Percentiles rank a stretch among this genome's conserved stretches.
These are phyloP conservation scores for Rhinolophus ferrumequinum DNA, from an alignment of 2,113 vertebrate species.

Conservation along the genomic window DNA sequence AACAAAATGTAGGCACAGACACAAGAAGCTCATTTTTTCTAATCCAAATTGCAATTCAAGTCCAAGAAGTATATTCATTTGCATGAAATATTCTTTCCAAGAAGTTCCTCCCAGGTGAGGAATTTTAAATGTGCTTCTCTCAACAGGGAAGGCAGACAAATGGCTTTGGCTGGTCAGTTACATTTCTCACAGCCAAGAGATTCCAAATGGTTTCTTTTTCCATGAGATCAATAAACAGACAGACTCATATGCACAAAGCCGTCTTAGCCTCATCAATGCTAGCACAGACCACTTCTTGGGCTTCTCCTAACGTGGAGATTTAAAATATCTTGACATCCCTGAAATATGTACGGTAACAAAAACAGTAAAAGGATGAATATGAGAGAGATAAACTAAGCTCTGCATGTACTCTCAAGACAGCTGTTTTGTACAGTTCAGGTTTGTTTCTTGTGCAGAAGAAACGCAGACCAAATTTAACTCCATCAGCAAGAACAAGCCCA, in stretches of 20 bases:
- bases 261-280: background rate
- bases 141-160: background rate
- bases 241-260: conserved; percentile 51
- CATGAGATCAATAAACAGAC: conserved; percentile 62
- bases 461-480: conserved; percentile 43
- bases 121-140: conserved; percentile 75
- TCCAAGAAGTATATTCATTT: conserved; percentile 61
- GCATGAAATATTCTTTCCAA: conserved; percentile 69
- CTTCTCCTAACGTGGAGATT: conserved; percentile 33
- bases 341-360: conserved; percentile 45
- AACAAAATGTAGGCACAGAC: conserved; percentile 57
- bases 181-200: background rate
- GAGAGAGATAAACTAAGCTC: background rate
- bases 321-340: conserved; percentile 52
- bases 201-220: conserved; percentile 58
- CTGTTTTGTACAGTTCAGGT: background rate
- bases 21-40: conserved; percentile 59
- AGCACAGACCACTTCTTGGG: conserved; percentile 49
- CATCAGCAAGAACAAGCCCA: conserved; percentile 51
- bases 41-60: conserved; percentile 73
- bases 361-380: conserved; percentile 49
- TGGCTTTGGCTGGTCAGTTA: conserved; percentile 33
- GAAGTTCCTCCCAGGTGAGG: conserved; percentile 75
- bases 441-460: conserved; percentile 23
- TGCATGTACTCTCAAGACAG: background rate